Evolutionary conservation across 1,140 invertebrate genomes (phyloP).

Genomic region (Hycleus cichorii): DNA sequence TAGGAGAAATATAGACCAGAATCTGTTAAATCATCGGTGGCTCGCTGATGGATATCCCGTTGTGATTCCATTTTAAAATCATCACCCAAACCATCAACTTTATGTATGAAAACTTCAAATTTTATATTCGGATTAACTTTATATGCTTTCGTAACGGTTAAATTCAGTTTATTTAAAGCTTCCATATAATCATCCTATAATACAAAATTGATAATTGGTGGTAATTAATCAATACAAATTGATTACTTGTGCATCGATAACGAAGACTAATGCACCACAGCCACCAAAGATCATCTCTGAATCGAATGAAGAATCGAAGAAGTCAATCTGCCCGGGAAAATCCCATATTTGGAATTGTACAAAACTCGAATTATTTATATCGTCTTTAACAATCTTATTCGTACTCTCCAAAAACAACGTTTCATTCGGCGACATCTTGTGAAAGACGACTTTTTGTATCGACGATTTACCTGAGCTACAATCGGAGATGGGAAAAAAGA

Average conservation of each 20-base stretch:
- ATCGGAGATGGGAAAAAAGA: constrained; percentile 9
- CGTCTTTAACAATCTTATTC: constrained; percentile 97
- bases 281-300: constrained; percentile 91
- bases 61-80: constrained; percentile 99
- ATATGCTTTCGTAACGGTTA: constrained; percentile 90
- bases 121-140: constrained; percentile 95
- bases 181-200: constrained; percentile 93
- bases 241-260: constrained; percentile 93
- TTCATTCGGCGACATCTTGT: constrained; percentile 99
- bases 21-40: constrained; percentile 90
- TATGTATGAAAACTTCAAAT: constrained; percentile 98
- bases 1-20: constrained; percentile 50
- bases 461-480: constrained; percentile 98
- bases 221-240: neutral
- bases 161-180: constrained; percentile 84
- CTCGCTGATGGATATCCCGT: constrained; percentile 93
- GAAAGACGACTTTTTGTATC: constrained; percentile 99
- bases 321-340: constrained; percentile 97
- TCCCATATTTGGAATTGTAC: constrained; percentile 99
- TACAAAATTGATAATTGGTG: neutral
- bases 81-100: constrained; percentile 97
- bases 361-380: constrained; percentile 95
- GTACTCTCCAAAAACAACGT: constrained; percentile 98
- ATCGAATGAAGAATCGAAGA: constrained; percentile 94
- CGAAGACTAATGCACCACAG: constrained; percentile 95